Base-by-base conservation (phyloP, 2,113 vertebrate genomes). In the Peromyscus polionotus region DNA sequence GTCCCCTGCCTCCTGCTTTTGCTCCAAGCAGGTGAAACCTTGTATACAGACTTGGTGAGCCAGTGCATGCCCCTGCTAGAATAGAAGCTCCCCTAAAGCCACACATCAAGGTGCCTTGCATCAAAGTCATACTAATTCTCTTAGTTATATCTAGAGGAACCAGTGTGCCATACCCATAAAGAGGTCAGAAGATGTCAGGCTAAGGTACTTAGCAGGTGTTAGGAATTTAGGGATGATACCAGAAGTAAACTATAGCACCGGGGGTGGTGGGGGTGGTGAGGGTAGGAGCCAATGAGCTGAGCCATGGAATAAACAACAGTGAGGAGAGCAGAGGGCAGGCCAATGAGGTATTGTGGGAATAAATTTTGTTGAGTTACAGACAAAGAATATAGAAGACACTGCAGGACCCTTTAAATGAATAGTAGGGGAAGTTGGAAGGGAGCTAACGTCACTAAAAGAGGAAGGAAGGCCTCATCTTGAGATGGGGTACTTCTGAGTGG, bases 11-110 rank as follows among this genome's bases (percentile, higher is more conserved):
- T 95, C 65, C 31, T 4, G 39, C 9, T 70, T 6, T 86, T 84
- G 28, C 31, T 63, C 0, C 2, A 81, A 33, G 5, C 9, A 88
- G 68, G 19, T 70, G 39, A 92, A 94, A 20, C 70, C 75, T 3
- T 77, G 93, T 95, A 86, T 93, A 36, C 13, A 76, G 79, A 16
- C 22, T 48, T 84, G 22, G 67, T 70, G 54, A 89, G 33, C 3
- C 24, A 81, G 7, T 91, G 59, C 33, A 28, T 84, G 14, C 20
- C 45, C 11, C n/a, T 92, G 31, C 4, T 84, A 90, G 33, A 97
- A 87, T 45, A 86, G 68, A 94, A 88, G 10, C 9, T 92, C 84
- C n/a, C 70, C 87, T 48, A 85, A 95, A 93, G 67, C 39, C 83
- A 79, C 51, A 7, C 16, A 51, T 65, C 79, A 14, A 36, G 17